A percentile compares a stretch with the other conserved stretches of the same genome.
Conservation (phyloP, 2,888 invertebrate species). For the Pocota personata region DNA sequence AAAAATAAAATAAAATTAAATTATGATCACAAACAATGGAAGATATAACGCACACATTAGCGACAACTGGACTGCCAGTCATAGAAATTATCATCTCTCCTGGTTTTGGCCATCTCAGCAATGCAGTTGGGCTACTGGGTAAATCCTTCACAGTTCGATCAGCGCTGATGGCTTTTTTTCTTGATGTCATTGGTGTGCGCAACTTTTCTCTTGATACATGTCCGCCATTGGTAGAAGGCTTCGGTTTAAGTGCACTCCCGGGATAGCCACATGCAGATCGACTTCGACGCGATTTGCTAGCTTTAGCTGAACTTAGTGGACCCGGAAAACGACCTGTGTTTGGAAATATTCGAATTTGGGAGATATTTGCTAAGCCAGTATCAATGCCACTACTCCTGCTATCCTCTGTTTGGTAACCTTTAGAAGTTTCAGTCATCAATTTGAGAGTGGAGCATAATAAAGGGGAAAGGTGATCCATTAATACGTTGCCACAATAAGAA, state of each 20-base stretch:
- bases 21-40: not conserved
- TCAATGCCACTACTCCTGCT: constrained; percentile 76
- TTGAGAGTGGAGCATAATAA: constrained; percentile 31
- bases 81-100: constrained; percentile 82
- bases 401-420: constrained; percentile 83
- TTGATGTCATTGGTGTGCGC: constrained; percentile 79
- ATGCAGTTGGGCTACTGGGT: constrained; percentile 77
- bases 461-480: not conserved
- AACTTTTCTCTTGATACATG: constrained; percentile 79
- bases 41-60: constrained; percentile 79
- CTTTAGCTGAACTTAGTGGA: constrained; percentile 80
- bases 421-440: constrained; percentile 14
- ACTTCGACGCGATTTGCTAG: constrained; percentile 80
- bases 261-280: constrained; percentile 79
- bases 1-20: not conserved
- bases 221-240: constrained; percentile 59
- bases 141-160: constrained; percentile 78
- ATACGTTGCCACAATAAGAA: not conserved
- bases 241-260: constrained; percentile 68
- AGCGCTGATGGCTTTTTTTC: constrained; percentile 81
- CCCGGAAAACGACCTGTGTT: constrained; percentile 78
- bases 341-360: constrained; percentile 24
- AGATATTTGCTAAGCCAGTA: constrained; percentile 61
- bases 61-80: constrained; percentile 81
- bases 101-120: constrained; percentile 81